Evolutionary conservation across 1,140 invertebrate species (phyloP).

Genomic region (Pseudomyrmex flavicornis): DNA sequence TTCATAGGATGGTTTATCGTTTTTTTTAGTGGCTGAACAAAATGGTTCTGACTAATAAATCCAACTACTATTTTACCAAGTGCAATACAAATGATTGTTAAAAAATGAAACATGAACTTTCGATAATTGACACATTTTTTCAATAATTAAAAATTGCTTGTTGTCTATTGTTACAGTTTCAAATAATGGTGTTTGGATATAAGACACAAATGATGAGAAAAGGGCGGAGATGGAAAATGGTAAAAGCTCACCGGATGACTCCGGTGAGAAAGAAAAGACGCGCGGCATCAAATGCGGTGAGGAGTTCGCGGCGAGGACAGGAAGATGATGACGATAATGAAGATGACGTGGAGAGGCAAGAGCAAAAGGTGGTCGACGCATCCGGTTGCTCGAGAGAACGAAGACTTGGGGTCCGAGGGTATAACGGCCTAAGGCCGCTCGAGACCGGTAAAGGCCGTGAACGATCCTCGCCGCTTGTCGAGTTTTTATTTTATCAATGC

Average conservation of each 20-base stretch:
- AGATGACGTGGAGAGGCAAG: slow-evolving; percentile 74
- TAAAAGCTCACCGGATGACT: neutral
- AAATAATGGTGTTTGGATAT: too few species aligned
- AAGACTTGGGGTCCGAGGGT: slow-evolving; percentile 37
- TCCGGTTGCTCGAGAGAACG: slow-evolving; percentile 72
- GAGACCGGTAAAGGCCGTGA: neutral
- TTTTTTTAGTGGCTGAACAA: neutral
- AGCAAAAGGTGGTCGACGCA: slow-evolving; percentile 67
- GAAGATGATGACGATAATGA: slow-evolving; percentile 77
- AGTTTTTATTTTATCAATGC: neutral
- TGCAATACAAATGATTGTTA: too few species aligned
- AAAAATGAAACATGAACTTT: too few species aligned
- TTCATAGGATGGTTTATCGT: neutral
- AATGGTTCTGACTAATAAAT: too few species aligned
- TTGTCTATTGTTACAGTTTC: too few species aligned
- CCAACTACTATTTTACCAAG: too few species aligned
- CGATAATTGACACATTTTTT: too few species aligned
- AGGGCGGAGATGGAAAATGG: neutral
- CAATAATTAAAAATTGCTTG: too few species aligned
- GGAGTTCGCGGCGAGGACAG: neutral
- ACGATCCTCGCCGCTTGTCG: slow-evolving; percentile 20
- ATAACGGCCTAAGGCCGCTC: slow-evolving; percentile 50
- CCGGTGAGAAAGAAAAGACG: neutral
- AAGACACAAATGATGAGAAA: too few species aligned
- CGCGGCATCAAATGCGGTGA: neutral